Conservation (phyloP, 2,888 invertebrate genomes). For the Pterobdella sp. region DNA sequence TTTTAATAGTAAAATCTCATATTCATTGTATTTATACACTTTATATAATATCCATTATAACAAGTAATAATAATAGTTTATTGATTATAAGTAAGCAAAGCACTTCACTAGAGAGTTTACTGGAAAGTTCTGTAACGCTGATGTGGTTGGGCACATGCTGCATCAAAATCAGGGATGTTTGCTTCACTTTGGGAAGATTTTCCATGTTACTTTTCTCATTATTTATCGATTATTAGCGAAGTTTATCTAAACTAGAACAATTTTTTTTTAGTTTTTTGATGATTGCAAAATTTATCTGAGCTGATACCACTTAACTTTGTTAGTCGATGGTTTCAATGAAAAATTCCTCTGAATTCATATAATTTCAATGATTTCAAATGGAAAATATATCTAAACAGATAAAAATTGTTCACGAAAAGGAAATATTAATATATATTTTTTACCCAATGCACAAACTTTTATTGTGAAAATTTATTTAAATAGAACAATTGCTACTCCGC, state of each 20-base stretch:
- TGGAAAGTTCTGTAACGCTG: conserved; percentile 72
- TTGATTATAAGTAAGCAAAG: background rate
- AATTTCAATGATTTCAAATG: too few relatives aligned
- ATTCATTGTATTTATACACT: background rate
- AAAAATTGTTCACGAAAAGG: too few relatives aligned
- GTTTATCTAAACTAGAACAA: background rate
- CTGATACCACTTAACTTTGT: too few relatives aligned
- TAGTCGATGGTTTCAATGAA: too few relatives aligned
- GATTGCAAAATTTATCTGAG: too few relatives aligned
- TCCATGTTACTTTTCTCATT: background rate
- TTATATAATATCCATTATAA: background rate
- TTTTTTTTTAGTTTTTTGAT: too few relatives aligned
- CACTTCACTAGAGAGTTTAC: conserved; percentile 61
- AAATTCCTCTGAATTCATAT: too few relatives aligned
- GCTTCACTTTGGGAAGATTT: conserved; percentile 34
- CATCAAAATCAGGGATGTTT: conserved; percentile 51
- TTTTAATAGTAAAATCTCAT: background rate
- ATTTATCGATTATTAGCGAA: background rate
- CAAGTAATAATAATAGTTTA: background rate
- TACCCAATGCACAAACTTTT: too few relatives aligned
- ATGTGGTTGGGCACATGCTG: conserved; percentile 98
- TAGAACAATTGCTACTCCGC: too few relatives aligned
- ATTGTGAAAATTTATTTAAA: too few relatives aligned
- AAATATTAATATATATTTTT: too few relatives aligned
- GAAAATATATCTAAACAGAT: too few relatives aligned